A percentile compares a stretch with the other conserved stretches of the same genome.
phyloP scores from a whole-genome alignment of 2,888 invertebrate genomes.

The Chrysopilus asiliformis region DNA sequence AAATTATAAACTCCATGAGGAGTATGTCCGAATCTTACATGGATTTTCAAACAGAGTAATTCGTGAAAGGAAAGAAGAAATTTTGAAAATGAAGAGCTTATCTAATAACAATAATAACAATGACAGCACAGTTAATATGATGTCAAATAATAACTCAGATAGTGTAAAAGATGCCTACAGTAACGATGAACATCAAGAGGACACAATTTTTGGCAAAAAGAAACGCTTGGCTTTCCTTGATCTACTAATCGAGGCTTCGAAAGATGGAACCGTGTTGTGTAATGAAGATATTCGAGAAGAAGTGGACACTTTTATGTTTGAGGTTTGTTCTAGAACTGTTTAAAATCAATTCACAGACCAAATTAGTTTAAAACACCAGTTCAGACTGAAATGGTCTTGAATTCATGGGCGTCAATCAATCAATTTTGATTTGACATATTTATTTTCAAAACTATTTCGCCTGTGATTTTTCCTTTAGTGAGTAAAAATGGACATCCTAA shows the following conservation, averaged over 20 bases:
- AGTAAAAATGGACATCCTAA: no score
- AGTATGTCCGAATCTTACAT: conserved; percentile 36
- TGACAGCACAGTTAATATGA: conserved; percentile 14
- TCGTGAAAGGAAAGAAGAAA: conserved; percentile 36
- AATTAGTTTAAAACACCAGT: no score
- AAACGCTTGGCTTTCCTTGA: conserved; percentile 46
- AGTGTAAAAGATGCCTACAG: conserved; percentile 21
- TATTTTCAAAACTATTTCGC: no score
- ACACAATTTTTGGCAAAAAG: conserved; percentile 30
- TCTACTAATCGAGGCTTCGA: conserved; percentile 42
- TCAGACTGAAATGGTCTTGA: no score
- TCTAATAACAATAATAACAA: conserved; percentile 22
- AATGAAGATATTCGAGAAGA: conserved; percentile 44
- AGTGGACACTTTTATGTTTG: conserved; percentile 53
- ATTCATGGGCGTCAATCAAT: no score
- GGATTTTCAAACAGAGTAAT: conserved; percentile 40
- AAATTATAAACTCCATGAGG: conserved; percentile 41
- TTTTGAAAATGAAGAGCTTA: conserved; percentile 23
- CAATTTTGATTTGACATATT: no score
- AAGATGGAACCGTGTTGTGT: conserved; percentile 35
- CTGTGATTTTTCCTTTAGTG: no score
- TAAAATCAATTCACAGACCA: no score
- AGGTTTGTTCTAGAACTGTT: no score
- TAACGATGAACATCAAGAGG: conserved; percentile 19
- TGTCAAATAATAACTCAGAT: conserved; percentile 16